These are phyloP conservation scores for Schizaphis graminum DNA, from an alignment of 2,888 invertebrate genomes.

Conservation along the genomic window DNA sequence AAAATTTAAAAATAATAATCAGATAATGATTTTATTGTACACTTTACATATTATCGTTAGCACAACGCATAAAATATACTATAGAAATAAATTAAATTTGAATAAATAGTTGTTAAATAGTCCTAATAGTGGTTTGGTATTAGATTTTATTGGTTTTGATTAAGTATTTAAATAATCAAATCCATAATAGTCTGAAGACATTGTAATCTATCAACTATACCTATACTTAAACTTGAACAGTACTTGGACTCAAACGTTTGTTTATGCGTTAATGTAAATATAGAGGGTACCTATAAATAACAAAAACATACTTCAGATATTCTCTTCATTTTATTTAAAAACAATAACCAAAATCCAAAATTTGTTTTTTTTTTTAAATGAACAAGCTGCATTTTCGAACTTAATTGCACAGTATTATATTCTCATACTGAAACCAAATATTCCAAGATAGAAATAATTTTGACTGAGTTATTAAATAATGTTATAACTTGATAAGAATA, in stretches of 20 bases:
- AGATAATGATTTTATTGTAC: neutral
- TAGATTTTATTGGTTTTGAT: neutral
- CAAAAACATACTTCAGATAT: neutral
- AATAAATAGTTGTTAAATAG: neutral
- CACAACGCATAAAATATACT: neutral
- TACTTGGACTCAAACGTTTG: neutral
- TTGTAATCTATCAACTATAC: neutral
- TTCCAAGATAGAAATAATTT: neutral
- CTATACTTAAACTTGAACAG: neutral
- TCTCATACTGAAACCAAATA: neutral
- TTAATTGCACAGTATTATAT: neutral
- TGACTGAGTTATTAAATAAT: neutral
- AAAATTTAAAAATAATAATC: neutral
- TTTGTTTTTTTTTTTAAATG: neutral
- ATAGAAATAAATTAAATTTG: neutral
- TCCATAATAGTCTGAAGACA: neutral
- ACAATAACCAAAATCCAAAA: neutral
- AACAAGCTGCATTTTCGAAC: neutral
- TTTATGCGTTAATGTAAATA: neutral
- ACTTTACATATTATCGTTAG: constrained; percentile 1
- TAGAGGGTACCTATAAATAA: neutral
- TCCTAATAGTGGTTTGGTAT: neutral
- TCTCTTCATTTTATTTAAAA: neutral
- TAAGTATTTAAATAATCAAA: neutral
- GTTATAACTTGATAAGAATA: neutral